Evolutionary conservation across 2,113 vertebrate species (phyloP), one percentile per base, ranked within the genome.

Genomic region (Mandrillus leucophaeus): DNA sequence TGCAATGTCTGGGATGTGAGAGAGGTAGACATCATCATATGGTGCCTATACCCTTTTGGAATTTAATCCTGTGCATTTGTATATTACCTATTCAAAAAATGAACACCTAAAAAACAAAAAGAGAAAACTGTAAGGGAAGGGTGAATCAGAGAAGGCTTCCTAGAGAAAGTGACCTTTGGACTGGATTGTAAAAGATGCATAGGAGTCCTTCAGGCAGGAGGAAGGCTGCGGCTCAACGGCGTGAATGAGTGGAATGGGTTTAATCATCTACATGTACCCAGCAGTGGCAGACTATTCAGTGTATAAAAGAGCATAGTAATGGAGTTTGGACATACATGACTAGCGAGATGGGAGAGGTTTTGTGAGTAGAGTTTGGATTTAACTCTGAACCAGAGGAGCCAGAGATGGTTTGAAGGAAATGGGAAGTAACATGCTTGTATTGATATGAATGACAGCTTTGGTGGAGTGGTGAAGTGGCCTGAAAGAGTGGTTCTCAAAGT

Each of bases 131-230:
- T 16, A 55, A 86, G 16, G 66, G 38, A 55, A 87, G 25, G 6
- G 25, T 85, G 23, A 95, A 78, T 91, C 90, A 68, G 72, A 55
- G 66, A 96, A 92, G 13, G 59, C 88, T 93, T 92, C 61, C 55
- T 79, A 48, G 50, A 85, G 55, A 32, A 95, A 82, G 57, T n/a
- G 8, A 72, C 75, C 85, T 57, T 35, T 81, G 22, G 73, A 43
- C 23, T 11, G 38, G 48, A 16, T 59, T 85, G 17, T 45, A 66
- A 55, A 85, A 82, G 86, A 79, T 20, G n/a, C 16, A 11, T 17
- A 68, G 72, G 66, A 27, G 14, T 88, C 61, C 66, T 89, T 92
- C 68, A 68, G 38, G 55, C 23, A 87, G 35, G 61, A 81, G 43
- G 48, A 85, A 93, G 59, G 18, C 38, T 79, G 57, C 61, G 52